Base-by-base conservation (phyloP, 35 echinoderm and acorn worm genomes). In the Ophiothrix spiculata region DNA sequence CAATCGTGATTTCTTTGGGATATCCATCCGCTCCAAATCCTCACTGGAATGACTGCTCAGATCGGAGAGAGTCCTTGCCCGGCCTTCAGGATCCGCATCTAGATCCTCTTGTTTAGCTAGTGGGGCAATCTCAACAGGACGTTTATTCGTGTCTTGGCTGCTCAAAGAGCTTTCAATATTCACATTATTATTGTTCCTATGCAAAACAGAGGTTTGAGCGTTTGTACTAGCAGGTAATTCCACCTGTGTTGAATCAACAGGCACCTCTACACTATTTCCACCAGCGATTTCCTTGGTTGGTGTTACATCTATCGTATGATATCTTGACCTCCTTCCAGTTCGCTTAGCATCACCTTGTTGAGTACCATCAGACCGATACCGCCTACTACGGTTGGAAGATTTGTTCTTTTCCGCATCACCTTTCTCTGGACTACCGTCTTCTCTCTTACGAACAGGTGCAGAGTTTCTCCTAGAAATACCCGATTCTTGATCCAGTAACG, bases 141-240 rank as follows among this genome's bases (percentile, higher is more conserved):
- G 60, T 69, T 69, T 69, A 25, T 69, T 69, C 3, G 75, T 45
- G 74, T 40, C 34, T 37, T 39, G 74, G 31, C 15, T 82, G 29
- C 80, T 49, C 35, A 11, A 75, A 37, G 78, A 81, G 32, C 64
- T 21, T 10, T 91, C 90, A 35, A 88, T 87, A 88, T 97, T 89
- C 31, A 97, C 94, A 77, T 97, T 97, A 39, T 97, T 97, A 84
- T 97, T 97, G 80, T 97, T 97, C 69, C 91, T 88, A 38, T 97
- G 94, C 31, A 97, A 74, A 37, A 78, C 46, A 40, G 74, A 75
- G 38, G 85, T 87, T 32, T 86, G 73, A 13, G 74, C 12, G 64
- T 16, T 32, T 76, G 84, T 39, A 74, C 84, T 35, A 74, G 84
- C 28, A 76, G 84, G 11, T 37, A 77, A 16, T 64, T 74, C 25